A percentile compares a stretch with the other conserved stretches of the same genome.
Conservation (phyloP, 2,888 invertebrate species). For the Agrotis exclamationis region DNA sequence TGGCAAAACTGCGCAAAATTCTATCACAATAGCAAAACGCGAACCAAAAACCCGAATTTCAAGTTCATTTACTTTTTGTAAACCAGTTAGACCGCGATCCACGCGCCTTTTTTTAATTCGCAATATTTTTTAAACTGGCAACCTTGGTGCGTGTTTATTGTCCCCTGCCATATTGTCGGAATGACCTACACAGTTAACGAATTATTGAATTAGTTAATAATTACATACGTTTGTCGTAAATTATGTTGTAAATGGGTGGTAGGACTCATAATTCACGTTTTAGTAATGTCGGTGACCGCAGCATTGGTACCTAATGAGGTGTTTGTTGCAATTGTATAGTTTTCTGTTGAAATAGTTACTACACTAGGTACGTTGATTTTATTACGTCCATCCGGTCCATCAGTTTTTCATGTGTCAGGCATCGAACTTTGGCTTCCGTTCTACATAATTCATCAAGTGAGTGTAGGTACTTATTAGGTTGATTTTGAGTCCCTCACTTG, state of each 20-base stretch:
- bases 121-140: conserved; percentile 77
- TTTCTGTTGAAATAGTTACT: background rate
- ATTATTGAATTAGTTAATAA: conserved; percentile 88
- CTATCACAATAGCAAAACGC: conserved; percentile 66
- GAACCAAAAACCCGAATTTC: conserved; percentile 81
- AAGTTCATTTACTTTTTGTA: conserved; percentile 75
- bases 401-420: no score
- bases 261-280: conserved; percentile 57
- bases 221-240: conserved; percentile 77
- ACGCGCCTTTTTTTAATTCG: conserved; percentile 87
- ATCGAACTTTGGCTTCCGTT: background rate
- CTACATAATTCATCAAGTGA: no score
- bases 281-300: conserved; percentile 40
- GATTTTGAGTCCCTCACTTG: no score
- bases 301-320: background rate
- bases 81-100: conserved; percentile 84
- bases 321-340: no score
- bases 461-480: no score
- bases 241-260: conserved; percentile 60
- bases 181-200: conserved; percentile 85
- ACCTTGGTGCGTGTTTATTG: conserved; percentile 75
- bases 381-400: no score
- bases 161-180: conserved; percentile 81
- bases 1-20: conserved; percentile 84
- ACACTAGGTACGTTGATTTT: background rate